Evolutionary conservation across 2,113 vertebrate genomes (phyloP).

Genomic region (Hystrix brachyura): DNA sequence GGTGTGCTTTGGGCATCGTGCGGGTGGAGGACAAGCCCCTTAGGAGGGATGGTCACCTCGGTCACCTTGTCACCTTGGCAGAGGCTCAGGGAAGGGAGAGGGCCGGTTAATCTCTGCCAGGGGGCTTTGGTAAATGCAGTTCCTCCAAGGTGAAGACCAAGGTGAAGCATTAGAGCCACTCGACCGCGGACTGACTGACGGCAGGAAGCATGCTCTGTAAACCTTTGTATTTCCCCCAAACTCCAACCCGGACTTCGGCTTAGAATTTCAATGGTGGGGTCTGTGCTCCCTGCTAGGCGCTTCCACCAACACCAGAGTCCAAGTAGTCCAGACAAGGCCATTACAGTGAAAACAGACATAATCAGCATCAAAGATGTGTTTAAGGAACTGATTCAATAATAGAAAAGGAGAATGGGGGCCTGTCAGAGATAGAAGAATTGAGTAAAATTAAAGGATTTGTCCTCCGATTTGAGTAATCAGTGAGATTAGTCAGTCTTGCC

Average conservation of each 20-base stretch:
- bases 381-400: background rate
- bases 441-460: background rate
- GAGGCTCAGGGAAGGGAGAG: background rate
- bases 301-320: background rate
- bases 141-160: slow-evolving; percentile 49
- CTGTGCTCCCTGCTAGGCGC: background rate
- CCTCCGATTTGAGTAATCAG: background rate
- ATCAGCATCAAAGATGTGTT: background rate
- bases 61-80: background rate
- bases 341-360: background rate
- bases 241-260: background rate
- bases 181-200: background rate
- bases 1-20: background rate
- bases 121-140: slow-evolving; percentile 59
- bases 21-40: background rate
- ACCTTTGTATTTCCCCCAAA: slow-evolving; percentile 37
- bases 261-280: background rate
- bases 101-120: background rate
- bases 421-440: background rate
- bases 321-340: background rate
- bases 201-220: background rate
- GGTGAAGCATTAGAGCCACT: background rate
- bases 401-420: background rate
- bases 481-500: background rate
- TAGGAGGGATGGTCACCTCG: background rate